Evolutionary conservation across 2,113 vertebrate species (phyloP), one percentile per base, ranked within the genome.

Genomic region (Cheirogaleus medius): DNA sequence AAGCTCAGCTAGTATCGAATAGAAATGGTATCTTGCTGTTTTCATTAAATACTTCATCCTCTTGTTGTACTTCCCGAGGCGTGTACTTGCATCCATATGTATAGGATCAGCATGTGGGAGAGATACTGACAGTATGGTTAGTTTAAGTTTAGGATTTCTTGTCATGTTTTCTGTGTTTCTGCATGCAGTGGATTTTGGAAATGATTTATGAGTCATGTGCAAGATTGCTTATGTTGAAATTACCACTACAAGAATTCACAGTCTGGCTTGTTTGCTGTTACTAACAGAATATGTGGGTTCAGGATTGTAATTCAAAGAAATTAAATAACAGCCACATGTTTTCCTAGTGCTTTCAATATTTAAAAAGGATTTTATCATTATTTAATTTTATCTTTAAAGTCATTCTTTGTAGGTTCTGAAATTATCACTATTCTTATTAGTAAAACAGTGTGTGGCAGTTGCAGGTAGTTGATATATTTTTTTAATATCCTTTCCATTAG

Each of bases 181-280:
- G 25, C 27, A 87, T 47, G 52, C 47, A 93, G 13, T 81, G 12
- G 64, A 88, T 96, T 93, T 89, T 64, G 47, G 81, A 95, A 93
- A 93, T 95, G 87, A 97, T 94, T 97, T 97, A 97, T 97, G 73
- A 96, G 32, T 77, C 64, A 71, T 91, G 54, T 86, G 34, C 14
- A 89, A 74, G 73, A 95, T 76, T 76, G 27, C 47, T 96, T 92
- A 95, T 71, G 37, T 84, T 87, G 56, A 97, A 95, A 93, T 95
- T 97, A 92, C 58, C 52, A 84, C 23, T 39, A 29, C 20, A 96
- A 84, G 32, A 96, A 96, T 93, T 96, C 74, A 84, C 21, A 78
- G 13, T 85, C 27, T 91, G 23, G 15, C 20, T 82, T 97, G 58
- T 90, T 95, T 97, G 81, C n/a, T 94, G 2, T 91, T 94, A 84